phyloP scores from a whole-genome alignment of 2,797 vertebrate species.

The Enteromius anoplus region DNA sequence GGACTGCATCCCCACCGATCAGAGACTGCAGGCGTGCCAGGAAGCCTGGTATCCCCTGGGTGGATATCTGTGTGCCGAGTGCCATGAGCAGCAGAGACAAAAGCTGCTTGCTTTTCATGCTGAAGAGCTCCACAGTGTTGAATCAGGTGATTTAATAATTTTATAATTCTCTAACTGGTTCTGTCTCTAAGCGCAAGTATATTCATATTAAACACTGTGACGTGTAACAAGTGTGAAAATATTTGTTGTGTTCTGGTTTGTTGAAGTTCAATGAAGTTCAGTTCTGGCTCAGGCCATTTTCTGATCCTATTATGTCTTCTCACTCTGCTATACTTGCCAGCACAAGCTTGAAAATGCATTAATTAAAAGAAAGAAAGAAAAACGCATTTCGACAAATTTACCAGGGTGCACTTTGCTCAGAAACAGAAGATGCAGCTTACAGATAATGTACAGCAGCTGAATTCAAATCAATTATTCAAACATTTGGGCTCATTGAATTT shows the following conservation, averaged over 20 bases:
- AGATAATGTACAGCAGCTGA: background rate
- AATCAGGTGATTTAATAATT: background rate
- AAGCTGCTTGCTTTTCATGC: conserved; percentile 26
- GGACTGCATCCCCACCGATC: conserved; percentile 13
- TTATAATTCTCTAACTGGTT: background rate
- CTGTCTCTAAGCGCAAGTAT: background rate
- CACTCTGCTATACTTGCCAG: background rate
- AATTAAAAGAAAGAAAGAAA: background rate
- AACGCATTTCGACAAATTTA: background rate
- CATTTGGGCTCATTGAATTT: background rate
- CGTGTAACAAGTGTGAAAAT: background rate
- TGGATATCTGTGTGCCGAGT: conserved; percentile 40
- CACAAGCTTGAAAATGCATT: background rate
- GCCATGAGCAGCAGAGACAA: conserved; percentile 27
- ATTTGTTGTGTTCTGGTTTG: background rate
- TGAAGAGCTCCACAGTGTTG: background rate
- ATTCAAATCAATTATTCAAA: background rate
- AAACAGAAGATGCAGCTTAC: too few relatives aligned
- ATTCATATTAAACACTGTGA: background rate
- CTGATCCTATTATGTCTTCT: background rate
- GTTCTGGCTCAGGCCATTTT: background rate
- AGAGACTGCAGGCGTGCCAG: conserved; percentile 31
- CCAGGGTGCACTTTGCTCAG: too few relatives aligned
- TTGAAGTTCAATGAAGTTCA: background rate
- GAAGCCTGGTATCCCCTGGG: conserved; percentile 39